These are phyloP conservation scores for Holacanthus passer DNA, from an alignment of 2,113 vertebrate species.

Conservation along the genomic window DNA sequence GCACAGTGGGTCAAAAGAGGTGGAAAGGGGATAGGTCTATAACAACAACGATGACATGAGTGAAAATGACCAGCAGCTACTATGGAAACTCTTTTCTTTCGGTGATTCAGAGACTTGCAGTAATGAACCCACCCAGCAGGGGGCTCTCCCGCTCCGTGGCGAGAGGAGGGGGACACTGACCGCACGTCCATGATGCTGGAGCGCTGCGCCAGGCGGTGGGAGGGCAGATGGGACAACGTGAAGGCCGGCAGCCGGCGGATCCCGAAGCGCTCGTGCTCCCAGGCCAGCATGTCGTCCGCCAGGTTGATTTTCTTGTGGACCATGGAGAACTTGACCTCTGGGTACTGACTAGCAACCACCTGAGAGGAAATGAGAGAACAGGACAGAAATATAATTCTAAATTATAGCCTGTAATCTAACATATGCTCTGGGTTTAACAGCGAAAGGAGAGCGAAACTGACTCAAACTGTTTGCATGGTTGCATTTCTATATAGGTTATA, in stretches of 20 bases:
- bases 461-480: not conserved
- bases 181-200: conserved; percentile 98
- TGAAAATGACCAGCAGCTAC: not conserved
- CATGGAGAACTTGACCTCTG: conserved; percentile 96
- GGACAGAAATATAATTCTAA: not conserved
- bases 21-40: not conserved
- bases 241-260: conserved; percentile 96
- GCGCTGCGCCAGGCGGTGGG: conserved; percentile 91
- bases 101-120: conserved; percentile 56
- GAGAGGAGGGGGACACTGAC: conserved; percentile 85
- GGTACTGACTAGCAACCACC: conserved; percentile 90
- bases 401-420: not conserved
- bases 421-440: too few relatives aligned
- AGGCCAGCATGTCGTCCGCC: conserved; percentile 95
- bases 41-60: not conserved
- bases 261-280: conserved; percentile 98
- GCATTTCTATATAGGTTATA: not conserved
- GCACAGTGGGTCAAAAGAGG: not conserved
- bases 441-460: not conserved
- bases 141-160: conserved; percentile 83
- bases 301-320: conserved; percentile 99
- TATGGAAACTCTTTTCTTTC: conserved; percentile 8
- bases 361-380: conserved; percentile 64
- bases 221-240: conserved; percentile 95
- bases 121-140: conserved; percentile 83